Evolutionary conservation across 1,140 invertebrate species (phyloP).

Genomic region (Aphaenogaster ashmeadi): DNA sequence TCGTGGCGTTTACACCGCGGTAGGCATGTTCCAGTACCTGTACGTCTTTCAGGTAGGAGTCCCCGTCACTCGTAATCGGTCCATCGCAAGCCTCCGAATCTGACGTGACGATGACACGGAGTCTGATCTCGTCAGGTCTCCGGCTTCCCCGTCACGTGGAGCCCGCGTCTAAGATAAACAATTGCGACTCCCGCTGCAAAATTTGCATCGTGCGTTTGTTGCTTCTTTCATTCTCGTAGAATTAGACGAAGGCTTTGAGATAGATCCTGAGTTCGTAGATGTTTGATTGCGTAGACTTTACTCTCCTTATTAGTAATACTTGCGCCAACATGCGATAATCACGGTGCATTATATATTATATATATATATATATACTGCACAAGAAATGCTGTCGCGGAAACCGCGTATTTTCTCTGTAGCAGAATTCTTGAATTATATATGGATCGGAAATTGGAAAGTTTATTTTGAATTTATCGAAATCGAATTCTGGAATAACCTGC

Average conservation of each 20-base stretch:
- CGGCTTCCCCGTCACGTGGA: conserved; percentile 42
- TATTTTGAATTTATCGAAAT: background rate
- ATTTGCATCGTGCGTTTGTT: conserved; percentile 28
- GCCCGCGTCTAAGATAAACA: conserved; percentile 28
- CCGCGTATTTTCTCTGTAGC: background rate
- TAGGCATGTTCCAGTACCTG: conserved; percentile 84
- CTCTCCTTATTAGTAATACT: conserved; percentile 2
- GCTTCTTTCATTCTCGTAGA: conserved; percentile 2
- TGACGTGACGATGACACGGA: conserved; percentile 13
- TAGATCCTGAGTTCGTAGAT: background rate
- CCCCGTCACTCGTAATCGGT: conserved; percentile 42
- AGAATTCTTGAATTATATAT: background rate
- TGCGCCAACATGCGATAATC: background rate
- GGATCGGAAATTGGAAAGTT: background rate
- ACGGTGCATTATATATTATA: background rate
- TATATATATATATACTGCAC: background rate
- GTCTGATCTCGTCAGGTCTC: conserved; percentile 12
- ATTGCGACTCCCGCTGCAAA: conserved; percentile 1
- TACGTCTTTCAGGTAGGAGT: conserved; percentile 82
- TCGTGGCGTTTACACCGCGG: conserved; percentile 60
- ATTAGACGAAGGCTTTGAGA: background rate
- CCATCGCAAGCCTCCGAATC: background rate
- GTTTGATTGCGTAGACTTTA: background rate
- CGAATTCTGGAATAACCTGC: background rate
- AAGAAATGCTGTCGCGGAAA: background rate